These are phyloP conservation scores for Pollenia labialis DNA, from an alignment of 2,888 invertebrate species.

Conservation along the genomic window DNA sequence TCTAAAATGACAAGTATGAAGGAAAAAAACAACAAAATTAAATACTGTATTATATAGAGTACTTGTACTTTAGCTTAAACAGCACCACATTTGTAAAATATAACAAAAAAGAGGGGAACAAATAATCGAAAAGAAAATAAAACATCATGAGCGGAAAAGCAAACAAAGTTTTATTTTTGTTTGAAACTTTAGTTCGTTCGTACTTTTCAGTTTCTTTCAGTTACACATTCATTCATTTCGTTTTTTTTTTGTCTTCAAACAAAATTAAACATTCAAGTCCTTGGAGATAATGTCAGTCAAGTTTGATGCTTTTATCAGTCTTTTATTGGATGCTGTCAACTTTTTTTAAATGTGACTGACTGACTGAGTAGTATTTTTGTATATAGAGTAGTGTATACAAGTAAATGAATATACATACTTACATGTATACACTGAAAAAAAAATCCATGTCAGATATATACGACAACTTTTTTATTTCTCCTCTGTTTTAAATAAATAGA, in stretches of 20 bases:
- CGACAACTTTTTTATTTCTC: too few species aligned
- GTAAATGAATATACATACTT: too few species aligned
- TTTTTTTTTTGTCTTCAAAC: neutral
- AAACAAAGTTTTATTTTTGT: conserved; percentile 24
- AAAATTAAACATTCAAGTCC: conserved; percentile 48
- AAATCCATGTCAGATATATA: too few species aligned
- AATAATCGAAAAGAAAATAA: neutral
- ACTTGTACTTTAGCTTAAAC: neutral
- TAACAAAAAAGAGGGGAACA: conserved; percentile 10
- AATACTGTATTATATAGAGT: neutral
- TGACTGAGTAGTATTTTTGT: too few species aligned
- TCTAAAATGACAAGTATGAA: conserved; percentile 85
- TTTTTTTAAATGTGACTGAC: neutral
- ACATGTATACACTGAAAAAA: too few species aligned
- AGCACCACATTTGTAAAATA: neutral
- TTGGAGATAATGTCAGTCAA: conserved; percentile 8
- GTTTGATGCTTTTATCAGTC: neutral
- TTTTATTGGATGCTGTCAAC: neutral
- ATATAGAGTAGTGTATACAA: too few species aligned
- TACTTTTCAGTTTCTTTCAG: neutral
- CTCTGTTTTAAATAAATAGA: too few species aligned
- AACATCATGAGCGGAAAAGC: conserved; percentile 6
- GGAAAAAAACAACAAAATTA: neutral
- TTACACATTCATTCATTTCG: neutral
- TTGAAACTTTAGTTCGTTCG: neutral